Evolutionary conservation across 2,888 invertebrate genomes (phyloP).

Genomic region (Acanthosepion pharaonis): DNA sequence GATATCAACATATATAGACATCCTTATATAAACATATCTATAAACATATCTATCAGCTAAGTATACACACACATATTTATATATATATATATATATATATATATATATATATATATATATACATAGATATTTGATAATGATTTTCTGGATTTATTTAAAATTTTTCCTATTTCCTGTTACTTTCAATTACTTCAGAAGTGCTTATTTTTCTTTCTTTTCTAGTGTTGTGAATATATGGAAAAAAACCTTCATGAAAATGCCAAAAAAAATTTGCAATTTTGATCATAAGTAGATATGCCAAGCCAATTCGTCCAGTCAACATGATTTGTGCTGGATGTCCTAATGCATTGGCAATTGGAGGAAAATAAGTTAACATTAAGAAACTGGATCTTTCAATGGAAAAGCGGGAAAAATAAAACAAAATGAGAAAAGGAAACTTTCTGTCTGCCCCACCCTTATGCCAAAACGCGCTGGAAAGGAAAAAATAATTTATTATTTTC

Average conservation of each 20-base stretch:
- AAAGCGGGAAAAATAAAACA: background rate
- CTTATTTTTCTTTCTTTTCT: background rate
- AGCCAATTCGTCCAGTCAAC: background rate
- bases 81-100: background rate
- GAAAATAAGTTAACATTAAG: background rate
- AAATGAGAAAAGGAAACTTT: background rate
- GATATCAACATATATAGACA: too few species aligned
- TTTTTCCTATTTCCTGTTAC: background rate
- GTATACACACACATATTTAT: too few species aligned
- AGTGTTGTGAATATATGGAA: background rate
- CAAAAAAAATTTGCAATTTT: background rate
- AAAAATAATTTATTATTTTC: too few species aligned
- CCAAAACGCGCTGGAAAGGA: too few species aligned
- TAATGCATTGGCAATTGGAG: background rate
- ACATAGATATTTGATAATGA: background rate
- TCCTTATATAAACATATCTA: too few species aligned
- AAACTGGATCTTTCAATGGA: background rate
- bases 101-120: background rate
- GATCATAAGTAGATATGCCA: constrained; percentile 22
- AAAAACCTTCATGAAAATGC: background rate
- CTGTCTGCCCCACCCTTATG: too few species aligned
- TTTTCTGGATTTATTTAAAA: background rate
- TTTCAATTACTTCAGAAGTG: background rate
- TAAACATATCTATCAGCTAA: too few species aligned
- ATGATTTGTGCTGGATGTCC: background rate